phyloP scores from a whole-genome alignment of 2,888 invertebrate species.

The Pachymerium ferrugineum region DNA sequence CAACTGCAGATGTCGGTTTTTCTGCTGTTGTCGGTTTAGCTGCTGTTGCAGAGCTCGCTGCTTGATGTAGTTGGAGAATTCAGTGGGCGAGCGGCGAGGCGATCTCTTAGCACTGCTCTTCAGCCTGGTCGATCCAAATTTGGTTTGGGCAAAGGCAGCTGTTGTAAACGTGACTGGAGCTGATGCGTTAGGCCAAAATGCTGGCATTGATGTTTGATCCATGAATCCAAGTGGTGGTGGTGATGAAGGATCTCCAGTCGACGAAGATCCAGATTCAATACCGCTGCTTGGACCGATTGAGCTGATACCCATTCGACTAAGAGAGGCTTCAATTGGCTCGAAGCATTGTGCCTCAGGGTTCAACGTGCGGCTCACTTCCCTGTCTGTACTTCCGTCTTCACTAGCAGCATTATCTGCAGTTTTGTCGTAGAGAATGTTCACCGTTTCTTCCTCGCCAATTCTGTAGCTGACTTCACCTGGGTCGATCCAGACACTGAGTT shows the following conservation, averaged over 20 bases:
- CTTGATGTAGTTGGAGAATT: slow-evolving; percentile 95
- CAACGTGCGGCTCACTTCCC: slow-evolving; percentile 85
- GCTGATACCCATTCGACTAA: slow-evolving; percentile 63
- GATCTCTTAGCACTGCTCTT: slow-evolving; percentile 92
- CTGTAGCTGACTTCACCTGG: slow-evolving; percentile 83
- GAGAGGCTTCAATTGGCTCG: slow-evolving; percentile 76
- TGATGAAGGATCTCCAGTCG: neutral
- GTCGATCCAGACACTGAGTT: slow-evolving; percentile 95
- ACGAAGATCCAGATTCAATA: slow-evolving; percentile 36
- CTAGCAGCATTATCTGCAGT: slow-evolving; percentile 50
- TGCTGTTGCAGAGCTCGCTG: slow-evolving; percentile 76
- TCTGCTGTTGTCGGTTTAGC: slow-evolving; percentile 49
- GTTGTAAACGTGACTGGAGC: slow-evolving; percentile 88
- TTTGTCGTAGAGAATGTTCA: slow-evolving; percentile 70
- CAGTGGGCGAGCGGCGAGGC: slow-evolving; percentile 95
- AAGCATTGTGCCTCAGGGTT: slow-evolving; percentile 90
- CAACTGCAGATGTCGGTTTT: too few species aligned
- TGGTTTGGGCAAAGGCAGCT: slow-evolving; percentile 96
- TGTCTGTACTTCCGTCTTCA: slow-evolving; percentile 48
- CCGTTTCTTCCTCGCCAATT: slow-evolving; percentile 91
- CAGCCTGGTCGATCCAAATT: slow-evolving; percentile 97
- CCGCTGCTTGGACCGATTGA: slow-evolving; percentile 48
- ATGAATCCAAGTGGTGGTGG: slow-evolving; percentile 11
- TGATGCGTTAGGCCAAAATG: slow-evolving; percentile 55
- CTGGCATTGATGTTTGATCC: slow-evolving; percentile 44